These are phyloP conservation scores for Oreochromis aureus DNA, from an alignment of 2,113 vertebrate genomes.

Conservation along the genomic window DNA sequence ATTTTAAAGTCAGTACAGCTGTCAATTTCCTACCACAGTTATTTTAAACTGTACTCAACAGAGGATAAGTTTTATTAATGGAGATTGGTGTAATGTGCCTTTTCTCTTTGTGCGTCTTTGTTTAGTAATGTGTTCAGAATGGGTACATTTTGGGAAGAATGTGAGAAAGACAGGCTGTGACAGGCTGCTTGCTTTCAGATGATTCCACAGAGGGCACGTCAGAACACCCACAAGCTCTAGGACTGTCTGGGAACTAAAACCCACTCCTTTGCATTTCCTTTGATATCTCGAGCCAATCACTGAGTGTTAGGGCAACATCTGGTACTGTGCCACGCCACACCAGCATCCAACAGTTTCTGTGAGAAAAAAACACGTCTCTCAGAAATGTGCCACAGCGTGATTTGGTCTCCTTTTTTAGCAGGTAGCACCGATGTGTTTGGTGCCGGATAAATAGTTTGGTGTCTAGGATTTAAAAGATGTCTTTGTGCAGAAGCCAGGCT, in stretches of 20 bases:
- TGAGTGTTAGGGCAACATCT: background rate
- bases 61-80: background rate
- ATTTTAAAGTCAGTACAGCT: slow-evolving; percentile 5
- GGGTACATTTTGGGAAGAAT: background rate
- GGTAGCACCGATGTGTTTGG: slow-evolving; percentile 35
- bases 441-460: slow-evolving; percentile 42
- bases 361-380: background rate
- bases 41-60: background rate
- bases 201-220: background rate
- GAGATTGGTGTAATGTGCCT: background rate
- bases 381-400: background rate
- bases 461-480: slow-evolving; percentile 33
- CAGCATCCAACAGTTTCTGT: background rate
- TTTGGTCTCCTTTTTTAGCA: background rate
- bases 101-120: background rate
- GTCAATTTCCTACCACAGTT: background rate
- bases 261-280: background rate
- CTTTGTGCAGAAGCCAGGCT: slow-evolving; percentile 44
- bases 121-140: slow-evolving; percentile 3
- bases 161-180: background rate
- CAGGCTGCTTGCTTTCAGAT: background rate
- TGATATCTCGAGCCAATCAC: background rate
- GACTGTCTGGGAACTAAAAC: background rate
- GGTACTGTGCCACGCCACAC: background rate
- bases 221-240: background rate